phyloP scores from a whole-genome alignment of 2,888 invertebrate genomes.

The Lycia hirtaria region DNA sequence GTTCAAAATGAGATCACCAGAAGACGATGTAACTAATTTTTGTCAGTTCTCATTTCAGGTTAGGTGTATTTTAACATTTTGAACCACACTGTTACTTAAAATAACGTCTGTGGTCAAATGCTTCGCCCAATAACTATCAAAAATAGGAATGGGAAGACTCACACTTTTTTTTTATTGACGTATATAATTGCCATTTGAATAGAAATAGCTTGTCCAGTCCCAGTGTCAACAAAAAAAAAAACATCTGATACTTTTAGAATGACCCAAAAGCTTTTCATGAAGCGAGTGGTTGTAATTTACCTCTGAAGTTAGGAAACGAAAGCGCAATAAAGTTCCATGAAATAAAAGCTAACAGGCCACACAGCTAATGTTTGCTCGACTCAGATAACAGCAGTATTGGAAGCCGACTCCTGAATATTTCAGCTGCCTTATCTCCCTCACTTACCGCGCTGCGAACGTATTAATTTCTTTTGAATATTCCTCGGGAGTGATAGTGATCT shows the following conservation, averaged over 20 bases:
- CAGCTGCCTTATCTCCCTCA: constrained; percentile 52
- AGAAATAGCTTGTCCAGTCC: too few species aligned
- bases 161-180: too few species aligned
- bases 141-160: too few species aligned
- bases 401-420: constrained; percentile 56
- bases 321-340: background rate
- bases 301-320: background rate
- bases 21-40: too few species aligned
- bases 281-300: constrained; percentile 1
- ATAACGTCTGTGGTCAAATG: too few species aligned
- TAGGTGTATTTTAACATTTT: too few species aligned
- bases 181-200: too few species aligned
- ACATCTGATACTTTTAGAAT: background rate
- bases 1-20: too few species aligned
- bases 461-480: constrained; percentile 60
- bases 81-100: too few species aligned
- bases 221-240: too few species aligned
- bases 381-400: constrained; percentile 54
- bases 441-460: constrained; percentile 50
- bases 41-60: too few species aligned
- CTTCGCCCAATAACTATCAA: too few species aligned
- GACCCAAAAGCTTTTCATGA: background rate
- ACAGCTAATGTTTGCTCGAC: constrained; percentile 17
- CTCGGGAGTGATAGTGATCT: constrained; percentile 46
- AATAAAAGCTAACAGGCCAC: constrained; percentile 10